Percentiles rank a stretch among this genome's conserved stretches.
These are phyloP conservation scores for Trachemys scripta DNA, from an alignment of 2,113 vertebrate genomes.

Conservation along the genomic window DNA sequence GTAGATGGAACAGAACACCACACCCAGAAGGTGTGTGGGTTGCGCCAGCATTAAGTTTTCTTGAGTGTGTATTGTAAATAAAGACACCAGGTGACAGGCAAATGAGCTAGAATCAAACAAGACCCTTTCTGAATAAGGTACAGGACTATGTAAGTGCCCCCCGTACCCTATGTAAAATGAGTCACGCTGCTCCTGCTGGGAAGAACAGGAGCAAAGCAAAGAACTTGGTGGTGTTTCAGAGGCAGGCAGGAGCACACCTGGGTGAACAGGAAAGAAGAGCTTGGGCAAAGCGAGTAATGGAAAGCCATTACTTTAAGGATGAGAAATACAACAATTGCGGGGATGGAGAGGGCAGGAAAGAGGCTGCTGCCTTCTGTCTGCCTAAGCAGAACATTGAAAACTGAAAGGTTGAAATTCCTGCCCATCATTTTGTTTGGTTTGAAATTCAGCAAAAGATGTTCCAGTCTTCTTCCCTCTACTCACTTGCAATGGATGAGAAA, in stretches of 20 bases:
- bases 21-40: no score
- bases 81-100: background rate
- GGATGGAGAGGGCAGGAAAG: background rate
- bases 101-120: background rate
- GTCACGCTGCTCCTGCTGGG: background rate
- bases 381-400: background rate
- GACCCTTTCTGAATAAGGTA: background rate
- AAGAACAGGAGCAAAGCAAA: background rate
- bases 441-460: constrained; percentile 67
- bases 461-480: constrained; percentile 51
- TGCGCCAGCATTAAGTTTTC: background rate
- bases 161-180: background rate
- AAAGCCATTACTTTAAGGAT: background rate
- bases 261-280: background rate
- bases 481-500: constrained; percentile 75
- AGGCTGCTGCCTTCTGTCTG: background rate
- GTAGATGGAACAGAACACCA: no score
- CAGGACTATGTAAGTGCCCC: background rate
- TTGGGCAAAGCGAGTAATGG: background rate
- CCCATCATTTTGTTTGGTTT: constrained; percentile 30
- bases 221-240: background rate
- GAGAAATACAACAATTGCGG: background rate
- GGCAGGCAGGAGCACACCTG: background rate
- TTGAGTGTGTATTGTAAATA: background rate
- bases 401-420: constrained; percentile 38